Conservation (phyloP, 2,797 vertebrate species). For the Alosa sapidissima region DNA sequence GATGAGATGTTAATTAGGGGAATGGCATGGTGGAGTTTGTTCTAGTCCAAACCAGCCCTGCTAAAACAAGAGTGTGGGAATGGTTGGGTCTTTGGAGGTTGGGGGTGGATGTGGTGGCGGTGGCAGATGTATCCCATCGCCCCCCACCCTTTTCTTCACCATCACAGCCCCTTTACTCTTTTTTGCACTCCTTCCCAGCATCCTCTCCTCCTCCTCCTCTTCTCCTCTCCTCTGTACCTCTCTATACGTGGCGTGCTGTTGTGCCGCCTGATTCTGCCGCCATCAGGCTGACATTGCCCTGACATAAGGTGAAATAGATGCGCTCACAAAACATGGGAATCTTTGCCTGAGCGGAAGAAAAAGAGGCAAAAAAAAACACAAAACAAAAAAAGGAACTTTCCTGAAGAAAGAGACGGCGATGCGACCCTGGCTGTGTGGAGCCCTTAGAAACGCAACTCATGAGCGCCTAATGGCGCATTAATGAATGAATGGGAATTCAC, state of each 20-base stretch:
- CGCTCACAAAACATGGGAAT: constrained; percentile 44
- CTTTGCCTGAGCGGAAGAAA: constrained; percentile 40
- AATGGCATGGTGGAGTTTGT: constrained; percentile 93
- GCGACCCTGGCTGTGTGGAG: constrained; percentile 62
- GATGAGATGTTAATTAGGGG: constrained; percentile 96
- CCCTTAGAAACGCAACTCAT: constrained; percentile 81
- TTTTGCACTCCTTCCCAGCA: constrained; percentile 72
- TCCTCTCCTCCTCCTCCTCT: constrained; percentile 54
- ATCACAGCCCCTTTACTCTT: constrained; percentile 30
- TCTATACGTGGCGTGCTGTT: constrained; percentile 44
- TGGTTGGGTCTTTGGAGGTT: constrained; percentile 71
- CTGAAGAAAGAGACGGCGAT: constrained; percentile 39
- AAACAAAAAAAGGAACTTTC: constrained; percentile 37
- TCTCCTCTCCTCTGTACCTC: constrained; percentile 38
- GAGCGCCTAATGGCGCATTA: constrained; percentile 84
- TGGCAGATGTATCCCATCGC: constrained; percentile 78
- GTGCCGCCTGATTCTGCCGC: constrained; percentile 42
- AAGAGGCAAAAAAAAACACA: background rate
- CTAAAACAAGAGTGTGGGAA: constrained; percentile 90
- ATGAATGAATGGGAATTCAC: constrained; percentile 90
- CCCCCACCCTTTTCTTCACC: constrained; percentile 73
- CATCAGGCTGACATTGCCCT: constrained; percentile 38
- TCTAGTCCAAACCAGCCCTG: constrained; percentile 86
- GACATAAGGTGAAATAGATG: constrained; percentile 55
- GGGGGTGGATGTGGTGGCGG: constrained; percentile 42